phyloP scores from a whole-genome alignment of 2,113 vertebrate species.

The Sinocyclocheilus anophthalmus region DNA sequence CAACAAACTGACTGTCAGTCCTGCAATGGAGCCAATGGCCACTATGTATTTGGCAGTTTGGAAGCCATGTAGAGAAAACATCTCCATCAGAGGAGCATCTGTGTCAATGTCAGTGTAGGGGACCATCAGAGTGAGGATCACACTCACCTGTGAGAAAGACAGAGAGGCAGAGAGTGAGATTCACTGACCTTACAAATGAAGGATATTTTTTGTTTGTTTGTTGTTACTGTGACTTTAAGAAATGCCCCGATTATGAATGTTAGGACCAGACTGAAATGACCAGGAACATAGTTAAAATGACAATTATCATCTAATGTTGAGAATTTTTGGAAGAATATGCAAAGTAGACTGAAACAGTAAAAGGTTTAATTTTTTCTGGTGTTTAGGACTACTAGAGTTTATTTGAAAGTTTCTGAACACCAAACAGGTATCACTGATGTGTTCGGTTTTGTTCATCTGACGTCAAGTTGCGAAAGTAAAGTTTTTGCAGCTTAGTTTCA shows the following conservation, averaged over 20 bases:
- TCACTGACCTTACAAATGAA: not conserved
- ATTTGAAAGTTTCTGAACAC: not conserved
- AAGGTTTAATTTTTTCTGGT: not conserved
- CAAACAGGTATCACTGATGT: not conserved
- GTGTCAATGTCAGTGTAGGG: slow-evolving; percentile 90
- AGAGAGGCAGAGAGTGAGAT: not conserved
- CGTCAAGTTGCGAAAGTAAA: not conserved
- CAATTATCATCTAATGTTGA: not conserved
- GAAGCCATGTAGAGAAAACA: slow-evolving; percentile 90
- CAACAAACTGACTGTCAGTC: slow-evolving; percentile 91
- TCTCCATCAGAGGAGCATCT: slow-evolving; percentile 96
- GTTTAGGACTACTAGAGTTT: not conserved
- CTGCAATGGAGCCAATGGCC: slow-evolving; percentile 92
- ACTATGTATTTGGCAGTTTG: slow-evolving; percentile 92
- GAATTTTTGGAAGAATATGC: not conserved
- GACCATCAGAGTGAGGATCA: slow-evolving; percentile 95
- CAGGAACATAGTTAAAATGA: not conserved
- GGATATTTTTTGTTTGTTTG: not conserved
- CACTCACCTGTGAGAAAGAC: slow-evolving; percentile 82
- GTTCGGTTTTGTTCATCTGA: not conserved
- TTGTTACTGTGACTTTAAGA: not conserved
- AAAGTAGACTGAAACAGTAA: not conserved
- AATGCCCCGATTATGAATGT: not conserved
- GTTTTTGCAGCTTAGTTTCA: not conserved
- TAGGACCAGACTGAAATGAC: not conserved